Base-by-base conservation (phyloP, 2,888 invertebrate species). In the Drosophila suboccidentalis region DNA sequence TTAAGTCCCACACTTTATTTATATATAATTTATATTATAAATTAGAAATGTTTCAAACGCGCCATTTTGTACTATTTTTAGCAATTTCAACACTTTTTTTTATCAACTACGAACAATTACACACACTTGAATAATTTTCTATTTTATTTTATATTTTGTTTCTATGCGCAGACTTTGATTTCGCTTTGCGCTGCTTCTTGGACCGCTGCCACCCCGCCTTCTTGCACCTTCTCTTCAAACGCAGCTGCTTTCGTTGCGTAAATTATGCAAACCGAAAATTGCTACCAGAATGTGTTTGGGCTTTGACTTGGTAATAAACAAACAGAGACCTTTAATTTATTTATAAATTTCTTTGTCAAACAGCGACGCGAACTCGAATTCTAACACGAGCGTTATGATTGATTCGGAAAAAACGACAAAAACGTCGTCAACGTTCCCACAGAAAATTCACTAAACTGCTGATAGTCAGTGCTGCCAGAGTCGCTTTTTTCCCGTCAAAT, bases 41-140 rank as follows among this genome's bases (percentile, higher is more conserved):
- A 66, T 85, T 79, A 88, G 50, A 90, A 91, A 78, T 89, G 90
- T 91, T 91, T 90, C 81, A 91, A 89, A 59, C 91, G 92, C 73
- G 90, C 90, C 92, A 91, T 90, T 83, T 85, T 77, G 69, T 50
- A 64, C 71, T 85, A 87, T 79, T 82, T 73, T 71, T 79, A 69
- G 68, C 58, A 41, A 64, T 62, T 63, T 68, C 53, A 61, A 66
- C 59, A 70, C 69, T 71, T 63, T 54, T 36, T 65, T 55, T 67
- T 54, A 78, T 55, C 36, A 77, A 77, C 36, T 77, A 59, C 47
- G 43, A 70, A 59, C 55, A 72, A 65, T 71, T 71, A 72, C 49
- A 77, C 57, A 71, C 72, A 71, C 72, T 66, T 46, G 19, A 15
- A 38, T 54, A 57, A 22, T 60, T 60, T 77, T 32, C 34, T 57